Evolutionary conservation across 35 echinoderm and acorn worm genomes (phyloP), one percentile per base, ranked within the genome.

Genomic region (Hemicentrotus pulcherrimus): DNA sequence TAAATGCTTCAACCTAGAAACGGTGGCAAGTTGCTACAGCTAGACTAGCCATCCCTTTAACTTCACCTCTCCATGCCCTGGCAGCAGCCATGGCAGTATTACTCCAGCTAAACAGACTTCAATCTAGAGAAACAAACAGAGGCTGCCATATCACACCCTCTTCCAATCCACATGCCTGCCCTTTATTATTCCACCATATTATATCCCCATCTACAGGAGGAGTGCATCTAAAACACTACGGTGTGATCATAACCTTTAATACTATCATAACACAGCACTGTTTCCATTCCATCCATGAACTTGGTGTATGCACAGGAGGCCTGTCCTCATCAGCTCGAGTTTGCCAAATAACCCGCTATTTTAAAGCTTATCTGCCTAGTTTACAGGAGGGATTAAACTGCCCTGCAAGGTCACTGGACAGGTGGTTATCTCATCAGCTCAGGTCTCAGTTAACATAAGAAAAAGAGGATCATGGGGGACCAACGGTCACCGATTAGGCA

Each of bases 21-120:
- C 7, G 15, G 50, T 14, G 50, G 50, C 10, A 11, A 15, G 9
- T 55, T 55, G 15, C 9, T 55, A 10, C 50, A 55, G 8, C 7
- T 55, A 55, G 12, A 55, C 50, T 11, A 15, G 15, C 50, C 19
- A 28, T 78, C 65, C 65, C 65, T 78, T 78, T 78, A 78, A 78
- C 65, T 41, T 41, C 35, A 41, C 35, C 35, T 78, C 65, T 78
- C 65, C 22, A 78, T 78, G 65, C 65, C 28, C 65, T 14, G 52
- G 11, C 19, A 78, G 50, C 65, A 78, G 50, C 10, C 19, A 18
- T n/a, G 6, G 28, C 35, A 4, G 65, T n/a, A 78, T 78, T 78
- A 78, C 65, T 78, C 65, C 65, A 78, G 65, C 65, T 78, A 78
- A 78, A 78, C 65, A 78, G 65, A 78, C 65, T n/a, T 78, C 65